phyloP scores from a whole-genome alignment of 2,888 invertebrate genomes.

The Athripsodes cinereus region DNA sequence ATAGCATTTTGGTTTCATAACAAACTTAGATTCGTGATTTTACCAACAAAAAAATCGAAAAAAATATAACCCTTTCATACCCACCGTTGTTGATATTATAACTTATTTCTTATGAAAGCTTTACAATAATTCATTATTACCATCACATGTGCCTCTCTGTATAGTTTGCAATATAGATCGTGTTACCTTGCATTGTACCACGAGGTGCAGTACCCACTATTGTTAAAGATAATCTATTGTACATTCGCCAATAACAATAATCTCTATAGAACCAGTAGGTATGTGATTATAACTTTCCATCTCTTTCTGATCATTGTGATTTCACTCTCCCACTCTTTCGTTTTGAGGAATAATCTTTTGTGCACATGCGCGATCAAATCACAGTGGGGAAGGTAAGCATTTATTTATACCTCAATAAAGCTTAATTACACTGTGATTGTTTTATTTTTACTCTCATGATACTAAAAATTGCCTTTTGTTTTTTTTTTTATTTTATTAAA shows the following conservation, averaged over 20 bases:
- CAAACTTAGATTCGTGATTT: too few species aligned
- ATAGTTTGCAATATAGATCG: constrained; percentile 13
- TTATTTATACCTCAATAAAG: too few species aligned
- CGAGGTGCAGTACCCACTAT: background rate
- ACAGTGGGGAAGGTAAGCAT: background rate
- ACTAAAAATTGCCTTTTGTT: too few species aligned
- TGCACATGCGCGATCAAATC: constrained; percentile 26
- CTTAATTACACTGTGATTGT: too few species aligned
- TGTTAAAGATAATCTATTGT: constrained; percentile 3
- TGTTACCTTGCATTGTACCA: constrained; percentile 20
- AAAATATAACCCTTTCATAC: too few species aligned
- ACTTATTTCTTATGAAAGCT: too few species aligned
- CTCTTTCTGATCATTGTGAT: constrained; percentile 14
- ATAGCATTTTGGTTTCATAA: too few species aligned
- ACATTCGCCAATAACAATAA: constrained; percentile 7
- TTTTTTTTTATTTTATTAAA: too few species aligned
- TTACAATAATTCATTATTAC: background rate
- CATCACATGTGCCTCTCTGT: background rate
- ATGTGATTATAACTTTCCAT: constrained; percentile 15
- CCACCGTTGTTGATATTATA: too few species aligned
- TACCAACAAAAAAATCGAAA: too few species aligned
- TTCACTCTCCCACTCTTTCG: constrained; percentile 10
- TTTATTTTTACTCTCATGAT: too few species aligned
- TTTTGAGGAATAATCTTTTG: constrained; percentile 20
- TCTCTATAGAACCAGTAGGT: background rate